Evolutionary conservation across 2,888 invertebrate genomes (phyloP).

Genomic region (Mythimna pallens): DNA sequence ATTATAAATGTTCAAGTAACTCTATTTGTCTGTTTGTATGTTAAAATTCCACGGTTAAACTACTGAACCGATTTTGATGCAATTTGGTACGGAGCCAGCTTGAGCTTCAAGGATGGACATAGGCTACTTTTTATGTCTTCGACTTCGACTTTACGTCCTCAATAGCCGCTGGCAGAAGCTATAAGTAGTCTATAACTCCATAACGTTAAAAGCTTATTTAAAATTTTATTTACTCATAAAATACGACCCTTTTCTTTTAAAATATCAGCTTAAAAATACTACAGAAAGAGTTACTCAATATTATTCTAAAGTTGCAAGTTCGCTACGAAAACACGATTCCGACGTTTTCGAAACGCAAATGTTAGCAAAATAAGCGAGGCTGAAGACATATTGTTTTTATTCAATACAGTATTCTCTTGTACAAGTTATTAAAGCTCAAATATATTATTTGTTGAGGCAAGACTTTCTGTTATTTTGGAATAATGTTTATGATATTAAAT

Average conservation of each 20-base stretch:
- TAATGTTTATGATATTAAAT: constrained; percentile 74
- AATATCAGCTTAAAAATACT: background rate
- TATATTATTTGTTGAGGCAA: constrained; percentile 65
- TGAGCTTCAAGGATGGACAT: too few species aligned
- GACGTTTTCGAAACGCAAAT: constrained; percentile 24
- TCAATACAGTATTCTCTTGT: constrained; percentile 56
- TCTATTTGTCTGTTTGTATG: too few species aligned
- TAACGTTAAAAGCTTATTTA: too few species aligned
- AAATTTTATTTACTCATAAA: background rate
- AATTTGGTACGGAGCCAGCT: too few species aligned
- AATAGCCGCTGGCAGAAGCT: too few species aligned
- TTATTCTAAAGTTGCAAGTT: constrained; percentile 38
- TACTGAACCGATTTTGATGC: too few species aligned
- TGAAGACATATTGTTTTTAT: constrained; percentile 51
- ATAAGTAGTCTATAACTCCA: too few species aligned
- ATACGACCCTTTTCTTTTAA: background rate
- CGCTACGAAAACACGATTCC: constrained; percentile 20
- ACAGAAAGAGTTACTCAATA: constrained; percentile 23
- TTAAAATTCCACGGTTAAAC: too few species aligned
- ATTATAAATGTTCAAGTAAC: too few species aligned
- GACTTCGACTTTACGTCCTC: too few species aligned
- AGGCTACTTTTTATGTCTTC: too few species aligned
- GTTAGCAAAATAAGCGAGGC: constrained; percentile 16
- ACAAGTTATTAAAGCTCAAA: constrained; percentile 67
- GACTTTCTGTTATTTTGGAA: constrained; percentile 69